These are phyloP conservation scores for Exephanes ischioxanthus DNA, from an alignment of 2,888 invertebrate species.

Conservation along the genomic window DNA sequence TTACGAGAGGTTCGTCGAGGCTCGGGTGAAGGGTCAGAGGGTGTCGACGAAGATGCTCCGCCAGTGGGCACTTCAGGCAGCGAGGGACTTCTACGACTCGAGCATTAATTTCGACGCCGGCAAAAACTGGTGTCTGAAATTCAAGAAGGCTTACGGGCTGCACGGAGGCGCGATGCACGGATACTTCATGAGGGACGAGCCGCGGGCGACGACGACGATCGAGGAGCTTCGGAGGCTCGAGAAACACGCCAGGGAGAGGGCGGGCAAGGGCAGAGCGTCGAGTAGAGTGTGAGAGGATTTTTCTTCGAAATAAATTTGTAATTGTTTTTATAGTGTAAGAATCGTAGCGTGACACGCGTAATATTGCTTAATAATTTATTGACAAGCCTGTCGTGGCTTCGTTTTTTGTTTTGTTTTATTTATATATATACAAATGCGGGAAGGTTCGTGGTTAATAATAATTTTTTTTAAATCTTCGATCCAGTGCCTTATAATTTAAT, in stretches of 20 bases:
- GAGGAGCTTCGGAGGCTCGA: background rate
- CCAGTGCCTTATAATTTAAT: background rate
- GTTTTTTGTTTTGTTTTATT: background rate
- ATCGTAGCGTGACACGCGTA: background rate
- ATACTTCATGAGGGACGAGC: background rate
- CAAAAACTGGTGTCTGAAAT: slow-evolving; percentile 37
- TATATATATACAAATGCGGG: background rate
- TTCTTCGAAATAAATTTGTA: too few relatives aligned
- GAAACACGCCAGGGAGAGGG: background rate
- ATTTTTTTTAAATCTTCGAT: background rate
- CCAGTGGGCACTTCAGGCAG: slow-evolving; percentile 50
- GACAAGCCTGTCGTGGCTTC: background rate
- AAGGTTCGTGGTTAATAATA: background rate
- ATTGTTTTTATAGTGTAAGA: background rate
- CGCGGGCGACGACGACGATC: background rate
- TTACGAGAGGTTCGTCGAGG: slow-evolving; percentile 51
- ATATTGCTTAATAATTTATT: background rate
- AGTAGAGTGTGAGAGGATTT: background rate
- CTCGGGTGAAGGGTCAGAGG: background rate
- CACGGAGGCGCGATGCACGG: background rate
- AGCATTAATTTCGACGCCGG: slow-evolving; percentile 50
- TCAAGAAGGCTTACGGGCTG: slow-evolving; percentile 49
- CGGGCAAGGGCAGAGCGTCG: background rate
- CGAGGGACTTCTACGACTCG: slow-evolving; percentile 48
- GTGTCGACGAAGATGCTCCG: slow-evolving; percentile 44